These are phyloP conservation scores for Artibeus lituratus DNA, from an alignment of 2,797 vertebrate species.

Conservation along the genomic window DNA sequence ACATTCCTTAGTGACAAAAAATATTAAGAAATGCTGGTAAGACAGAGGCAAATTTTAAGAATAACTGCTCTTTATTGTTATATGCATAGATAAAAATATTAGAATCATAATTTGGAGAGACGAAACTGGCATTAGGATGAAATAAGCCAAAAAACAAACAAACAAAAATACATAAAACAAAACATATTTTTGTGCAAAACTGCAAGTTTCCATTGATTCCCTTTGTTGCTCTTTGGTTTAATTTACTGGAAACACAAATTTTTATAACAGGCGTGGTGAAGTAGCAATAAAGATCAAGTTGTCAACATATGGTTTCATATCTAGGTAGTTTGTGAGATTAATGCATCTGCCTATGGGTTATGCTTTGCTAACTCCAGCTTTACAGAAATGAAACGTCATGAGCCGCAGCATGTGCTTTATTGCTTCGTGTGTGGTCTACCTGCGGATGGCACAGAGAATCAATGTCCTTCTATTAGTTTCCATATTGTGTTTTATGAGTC, in stretches of 20 bases:
- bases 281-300: constrained; percentile 55
- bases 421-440: constrained; percentile 72
- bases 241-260: constrained; percentile 32
- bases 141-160: background rate
- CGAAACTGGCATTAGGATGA: background rate
- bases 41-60: background rate
- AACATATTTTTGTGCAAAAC: background rate
- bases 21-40: background rate
- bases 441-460: constrained; percentile 69
- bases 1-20: background rate
- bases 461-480: constrained; percentile 56
- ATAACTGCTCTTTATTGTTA: background rate
- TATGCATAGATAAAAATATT: background rate
- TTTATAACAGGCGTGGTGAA: constrained; percentile 18
- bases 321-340: constrained; percentile 63
- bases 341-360: constrained; percentile 46
- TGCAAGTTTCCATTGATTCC: background rate
- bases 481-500: constrained; percentile 68
- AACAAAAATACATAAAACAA: background rate
- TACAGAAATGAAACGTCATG: constrained; percentile 61
- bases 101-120: background rate
- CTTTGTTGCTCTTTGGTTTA: constrained; percentile 11
- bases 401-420: constrained; percentile 62
- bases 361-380: constrained; percentile 58
- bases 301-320: constrained; percentile 38